Base-by-base conservation (phyloP, 1,140 invertebrate species). In the Sinella curviseta region DNA sequence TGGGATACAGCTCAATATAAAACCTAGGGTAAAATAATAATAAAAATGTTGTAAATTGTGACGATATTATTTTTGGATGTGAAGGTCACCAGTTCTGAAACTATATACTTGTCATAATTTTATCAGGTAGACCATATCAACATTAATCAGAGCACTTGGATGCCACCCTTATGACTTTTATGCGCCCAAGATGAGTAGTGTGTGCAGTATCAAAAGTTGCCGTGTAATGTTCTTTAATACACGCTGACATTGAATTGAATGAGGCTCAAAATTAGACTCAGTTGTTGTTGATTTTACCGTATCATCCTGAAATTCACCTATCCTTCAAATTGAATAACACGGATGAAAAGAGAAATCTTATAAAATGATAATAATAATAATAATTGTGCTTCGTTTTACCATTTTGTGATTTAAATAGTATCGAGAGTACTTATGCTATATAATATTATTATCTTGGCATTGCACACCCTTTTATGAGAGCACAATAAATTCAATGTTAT, bases 211-310 rank as follows among this genome's bases (percentile, higher is more conserved):
- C 12, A 4, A 33, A 70, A 70, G 14, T 1, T 70, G 65, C 65
- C 26, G 31, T 33, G 65, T 70, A 70, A 70, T 70, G 65, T 70
- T 70, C 65, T 14, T 33, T 70, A 70, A 70, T 70, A 70, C 65
- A 75, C 55, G 54, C 54, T 78, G 78, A 78, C 78, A 78, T 78
- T 78, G 78, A 78, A 36, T 74, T 75, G 73, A 78, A 78, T 78
- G 54, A 33, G 73, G 57, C 57, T 75, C 57, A 75, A 55, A 78
- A 78, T 78, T 78, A 78, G 78, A 35, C 55, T 78, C 36, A 67
- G 77, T 78, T 78, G 70, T 78, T 70, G 65, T 70, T 73, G 78
- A 74, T 78, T 78, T 78, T 36, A 75, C 17, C 34, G 33, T 75
- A 39, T 48, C 33, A 75, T 39, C 34, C 26, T 39, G 34, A 36